Evolutionary conservation across 1,140 invertebrate genomes (phyloP), one percentile per base, ranked within the genome.

Genomic region (Drosophila leontia): DNA sequence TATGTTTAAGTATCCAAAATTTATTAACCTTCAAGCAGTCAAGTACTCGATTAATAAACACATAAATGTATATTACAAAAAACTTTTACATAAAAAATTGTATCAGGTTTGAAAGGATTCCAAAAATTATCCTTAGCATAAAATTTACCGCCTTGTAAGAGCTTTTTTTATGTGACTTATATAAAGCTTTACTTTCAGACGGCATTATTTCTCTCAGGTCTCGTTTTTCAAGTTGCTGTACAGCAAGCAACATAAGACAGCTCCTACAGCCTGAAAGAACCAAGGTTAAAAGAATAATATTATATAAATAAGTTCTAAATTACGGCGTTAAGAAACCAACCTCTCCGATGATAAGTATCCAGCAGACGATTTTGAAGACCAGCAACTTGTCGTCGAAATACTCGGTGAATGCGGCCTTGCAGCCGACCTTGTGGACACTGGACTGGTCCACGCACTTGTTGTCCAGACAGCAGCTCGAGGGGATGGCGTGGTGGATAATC

Each of bases 201-300:
- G 17, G 83, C 67, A 75, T 92, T 92, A 23, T 82, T 80, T n/a
- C 91, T 84, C 5, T 23, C 91, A 75, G 39, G 69, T 87, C 48
- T 91, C 70, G 17, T 92, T 92, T 60, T 91, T 91, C 6, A 92
- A 35, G 9, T 82, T 88, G 26, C 80, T 92, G 41, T 82, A 79
- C 7, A 92, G 61, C 56, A 91, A 11, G 86, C 91, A 92, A 45
- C 75, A 91, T 8, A 92, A 75, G 11, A 80, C 63, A 13, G 81
- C 91, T 17, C 78, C 91, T 51, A 81, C 50, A 42, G 60, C 74
- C 91, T 92, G 47, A 17, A 78, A 58, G 44, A 5, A 26, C 35
- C 35, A 78, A 63, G 45, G 8, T 32, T 34, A 34, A 17, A 80
- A 64, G 47, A 7, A 37, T 37, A 26, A 23, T 34, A 19, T 62